Percentiles rank a stretch among this genome's conserved stretches.
Conservation (phyloP, 64 coral and sea anemone genomes). For the Catalaphyllia jardinei region DNA sequence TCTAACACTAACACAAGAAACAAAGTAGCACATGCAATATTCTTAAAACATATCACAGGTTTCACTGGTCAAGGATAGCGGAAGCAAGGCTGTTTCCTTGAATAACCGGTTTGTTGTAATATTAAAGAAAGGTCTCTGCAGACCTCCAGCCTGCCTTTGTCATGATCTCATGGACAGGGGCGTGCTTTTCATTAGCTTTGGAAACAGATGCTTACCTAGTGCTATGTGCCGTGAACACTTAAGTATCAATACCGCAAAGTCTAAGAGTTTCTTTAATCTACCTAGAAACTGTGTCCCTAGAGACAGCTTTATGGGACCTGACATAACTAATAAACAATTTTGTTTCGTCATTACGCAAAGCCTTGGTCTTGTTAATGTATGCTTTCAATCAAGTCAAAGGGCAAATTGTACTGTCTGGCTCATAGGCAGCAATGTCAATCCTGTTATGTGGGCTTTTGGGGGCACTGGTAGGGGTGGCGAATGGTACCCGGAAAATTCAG, state of each 20-base stretch:
- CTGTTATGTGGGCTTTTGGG: constrained; percentile 7
- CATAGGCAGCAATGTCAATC: constrained; percentile 50
- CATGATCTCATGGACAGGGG: constrained; percentile 34
- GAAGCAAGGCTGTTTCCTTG: neutral
- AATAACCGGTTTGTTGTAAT: constrained; percentile 57
- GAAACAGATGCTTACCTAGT: constrained; percentile 53
- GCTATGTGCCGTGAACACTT: no score
- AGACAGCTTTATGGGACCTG: constrained; percentile 43
- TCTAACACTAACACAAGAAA: constrained; percentile 19
- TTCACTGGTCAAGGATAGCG: constrained; percentile 4
- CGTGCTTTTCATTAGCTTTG: constrained; percentile 14
- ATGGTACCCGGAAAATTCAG: no score
- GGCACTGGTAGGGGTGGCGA: no score
- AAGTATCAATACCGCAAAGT: constrained; percentile 2
- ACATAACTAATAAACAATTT: no score
- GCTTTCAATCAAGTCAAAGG: constrained; percentile 39
- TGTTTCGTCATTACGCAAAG: constrained; percentile 26
- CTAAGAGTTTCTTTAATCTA: constrained; percentile 34
- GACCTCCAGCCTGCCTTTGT: constrained; percentile 48
- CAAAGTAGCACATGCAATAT: neutral
- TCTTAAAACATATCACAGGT: neutral
- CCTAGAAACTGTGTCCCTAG: constrained; percentile 35
- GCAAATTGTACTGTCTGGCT: constrained; percentile 47
- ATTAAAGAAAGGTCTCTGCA: constrained; percentile 55
- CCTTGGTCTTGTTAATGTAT: constrained; percentile 46